These are phyloP conservation scores for Nematolebias whitei DNA, from an alignment of 2,113 vertebrate genomes.

Conservation along the genomic window DNA sequence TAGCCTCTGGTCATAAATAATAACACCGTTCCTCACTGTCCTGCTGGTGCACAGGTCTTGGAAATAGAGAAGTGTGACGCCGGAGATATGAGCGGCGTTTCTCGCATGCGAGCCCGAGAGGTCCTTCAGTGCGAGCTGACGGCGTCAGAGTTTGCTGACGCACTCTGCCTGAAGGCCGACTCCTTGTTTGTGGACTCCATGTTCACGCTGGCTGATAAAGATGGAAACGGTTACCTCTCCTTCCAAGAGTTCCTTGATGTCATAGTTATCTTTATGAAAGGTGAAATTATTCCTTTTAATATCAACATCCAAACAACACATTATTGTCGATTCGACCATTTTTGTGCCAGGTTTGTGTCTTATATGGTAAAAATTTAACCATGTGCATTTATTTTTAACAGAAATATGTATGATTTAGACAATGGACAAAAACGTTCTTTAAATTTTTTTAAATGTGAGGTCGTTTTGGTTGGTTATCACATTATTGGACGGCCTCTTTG, in stretches of 20 bases:
- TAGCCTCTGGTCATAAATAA: slow-evolving; percentile 33
- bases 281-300: slow-evolving; percentile 62
- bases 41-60: slow-evolving; percentile 82
- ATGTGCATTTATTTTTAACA: too few species aligned
- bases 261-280: slow-evolving; percentile 96
- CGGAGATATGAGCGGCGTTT: slow-evolving; percentile 79
- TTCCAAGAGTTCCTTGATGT: slow-evolving; percentile 95
- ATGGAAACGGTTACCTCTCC: slow-evolving; percentile 94
- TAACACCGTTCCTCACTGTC: slow-evolving; percentile 23
- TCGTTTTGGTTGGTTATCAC: too few species aligned
- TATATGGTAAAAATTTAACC: too few species aligned
- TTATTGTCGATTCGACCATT: background rate
- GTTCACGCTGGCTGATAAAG: slow-evolving; percentile 95
- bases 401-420: too few species aligned
- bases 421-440: too few species aligned
- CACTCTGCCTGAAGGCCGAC: slow-evolving; percentile 87
- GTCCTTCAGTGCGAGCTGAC: slow-evolving; percentile 91
- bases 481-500: background rate
- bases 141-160: slow-evolving; percentile 88
- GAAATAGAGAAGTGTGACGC: slow-evolving; percentile 86
- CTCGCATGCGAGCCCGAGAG: slow-evolving; percentile 82
- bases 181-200: slow-evolving; percentile 94
- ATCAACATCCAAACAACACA: background rate
- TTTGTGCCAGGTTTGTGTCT: background rate
- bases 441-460: too few species aligned